Percentiles rank a stretch among this genome's conserved stretches.
These are phyloP conservation scores for Patella caerulea DNA, from an alignment of 2,888 invertebrate species.

Conservation along the genomic window DNA sequence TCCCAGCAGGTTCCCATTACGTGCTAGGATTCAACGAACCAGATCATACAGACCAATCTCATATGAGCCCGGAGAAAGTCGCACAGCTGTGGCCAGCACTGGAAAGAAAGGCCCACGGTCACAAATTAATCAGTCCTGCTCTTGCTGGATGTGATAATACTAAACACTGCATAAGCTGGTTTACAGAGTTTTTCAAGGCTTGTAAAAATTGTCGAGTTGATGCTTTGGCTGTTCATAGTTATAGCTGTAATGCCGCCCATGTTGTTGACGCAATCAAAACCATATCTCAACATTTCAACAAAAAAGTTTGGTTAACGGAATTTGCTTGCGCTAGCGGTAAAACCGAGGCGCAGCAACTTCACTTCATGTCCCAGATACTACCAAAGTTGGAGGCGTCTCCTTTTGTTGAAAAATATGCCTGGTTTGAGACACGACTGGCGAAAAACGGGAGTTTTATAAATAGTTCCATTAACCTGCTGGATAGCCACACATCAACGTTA, in stretches of 20 bases:
- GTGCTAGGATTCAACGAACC: conserved; percentile 52
- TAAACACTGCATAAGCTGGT: conserved; percentile 40
- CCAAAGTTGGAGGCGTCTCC: conserved; percentile 39
- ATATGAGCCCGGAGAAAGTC: conserved; percentile 41
- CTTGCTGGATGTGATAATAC: conserved; percentile 32
- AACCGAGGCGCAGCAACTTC: conserved; percentile 29
- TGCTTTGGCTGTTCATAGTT: conserved; percentile 47
- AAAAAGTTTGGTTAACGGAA: conserved; percentile 45
- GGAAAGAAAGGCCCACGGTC: conserved; percentile 33
- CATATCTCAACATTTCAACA: conserved; percentile 38
- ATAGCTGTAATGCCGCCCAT: conserved; percentile 36
- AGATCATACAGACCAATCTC: conserved; percentile 41
- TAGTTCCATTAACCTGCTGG: conserved; percentile 31
- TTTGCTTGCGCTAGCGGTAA: conserved; percentile 40
- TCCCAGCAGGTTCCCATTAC: conserved; percentile 31
- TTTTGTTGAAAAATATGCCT: conserved; percentile 38
- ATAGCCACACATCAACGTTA: conserved; percentile 22
- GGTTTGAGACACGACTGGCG: conserved; percentile 34
- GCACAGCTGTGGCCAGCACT: conserved; percentile 42
- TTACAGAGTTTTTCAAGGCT: conserved; percentile 43
- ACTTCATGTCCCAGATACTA: conserved; percentile 37
- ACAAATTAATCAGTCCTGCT: conserved; percentile 45
- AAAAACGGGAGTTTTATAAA: conserved; percentile 16
- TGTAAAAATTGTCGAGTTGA: conserved; percentile 47
- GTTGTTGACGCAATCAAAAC: conserved; percentile 32